These are phyloP conservation scores for Rhagoletis zephyria DNA, from an alignment of 1,140 invertebrate species.

Conservation along the genomic window DNA sequence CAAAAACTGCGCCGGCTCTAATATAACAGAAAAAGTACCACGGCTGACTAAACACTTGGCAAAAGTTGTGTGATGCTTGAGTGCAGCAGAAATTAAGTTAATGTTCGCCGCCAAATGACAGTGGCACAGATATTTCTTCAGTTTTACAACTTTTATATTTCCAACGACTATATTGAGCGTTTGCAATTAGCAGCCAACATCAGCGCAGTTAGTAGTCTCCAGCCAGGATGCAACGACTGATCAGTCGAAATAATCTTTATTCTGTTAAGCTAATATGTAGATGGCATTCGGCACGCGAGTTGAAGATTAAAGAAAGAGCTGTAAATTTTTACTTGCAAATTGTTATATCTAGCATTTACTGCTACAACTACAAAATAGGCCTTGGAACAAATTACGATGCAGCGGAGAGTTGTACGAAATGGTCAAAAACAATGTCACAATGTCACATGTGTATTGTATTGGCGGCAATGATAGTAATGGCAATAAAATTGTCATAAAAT, in stretches of 20 bases:
- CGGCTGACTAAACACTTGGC: neutral
- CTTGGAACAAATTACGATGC: neutral
- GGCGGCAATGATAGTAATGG: neutral
- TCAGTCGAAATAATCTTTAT: neutral
- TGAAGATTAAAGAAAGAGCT: neutral
- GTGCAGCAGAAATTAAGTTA: neutral
- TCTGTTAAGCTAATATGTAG: neutral
- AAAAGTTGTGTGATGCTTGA: neutral
- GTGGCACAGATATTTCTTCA: constrained; percentile 5
- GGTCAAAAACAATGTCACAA: neutral
- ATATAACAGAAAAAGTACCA: neutral
- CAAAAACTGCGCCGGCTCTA: neutral
- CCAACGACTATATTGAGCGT: neutral
- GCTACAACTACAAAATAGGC: neutral
- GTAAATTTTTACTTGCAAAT: constrained; percentile 15
- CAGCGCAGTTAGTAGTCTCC: neutral
- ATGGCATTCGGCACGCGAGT: constrained; percentile 4
- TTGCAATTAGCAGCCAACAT: neutral
- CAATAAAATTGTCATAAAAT: neutral
- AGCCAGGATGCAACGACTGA: neutral
- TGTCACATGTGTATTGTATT: neutral
- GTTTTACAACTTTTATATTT: no score
- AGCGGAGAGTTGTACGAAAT: neutral
- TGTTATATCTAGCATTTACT: neutral
- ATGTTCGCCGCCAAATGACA: neutral